These are phyloP conservation scores for Zoroaster sp. DNA, from an alignment of 53 echinoderm and acorn worm genomes.

Conservation along the genomic window DNA sequence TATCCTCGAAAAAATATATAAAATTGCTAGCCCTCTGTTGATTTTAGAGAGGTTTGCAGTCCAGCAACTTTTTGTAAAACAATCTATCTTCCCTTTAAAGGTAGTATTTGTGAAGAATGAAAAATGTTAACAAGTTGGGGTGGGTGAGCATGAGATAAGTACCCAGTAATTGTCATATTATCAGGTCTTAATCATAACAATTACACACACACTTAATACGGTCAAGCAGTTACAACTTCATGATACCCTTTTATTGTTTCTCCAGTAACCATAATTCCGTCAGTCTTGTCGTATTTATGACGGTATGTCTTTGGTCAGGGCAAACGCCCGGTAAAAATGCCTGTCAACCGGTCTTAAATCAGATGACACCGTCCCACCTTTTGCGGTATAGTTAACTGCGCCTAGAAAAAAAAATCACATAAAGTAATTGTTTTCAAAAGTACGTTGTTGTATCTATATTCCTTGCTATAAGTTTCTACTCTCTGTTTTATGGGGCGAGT, in stretches of 20 bases:
- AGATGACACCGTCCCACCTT: background rate
- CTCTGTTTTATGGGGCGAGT: background rate
- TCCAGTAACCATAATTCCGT: background rate
- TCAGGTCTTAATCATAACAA: background rate
- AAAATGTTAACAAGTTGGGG: background rate
- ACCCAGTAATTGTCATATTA: background rate
- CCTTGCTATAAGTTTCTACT: background rate
- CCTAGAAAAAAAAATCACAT: constrained; percentile 27
- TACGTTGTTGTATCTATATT: background rate
- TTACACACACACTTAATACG: background rate
- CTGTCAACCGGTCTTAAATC: constrained; percentile 25
- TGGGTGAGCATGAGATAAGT: background rate
- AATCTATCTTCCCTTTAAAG: too few species aligned
- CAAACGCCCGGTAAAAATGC: constrained; percentile 7
- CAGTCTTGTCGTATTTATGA: constrained; percentile 30
- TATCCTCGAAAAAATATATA: too few species aligned
- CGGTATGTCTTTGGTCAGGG: constrained; percentile 38
- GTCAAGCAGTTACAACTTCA: background rate
- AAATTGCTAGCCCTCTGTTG: too few species aligned
- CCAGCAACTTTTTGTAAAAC: too few species aligned
- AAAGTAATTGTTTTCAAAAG: background rate
- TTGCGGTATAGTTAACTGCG: background rate
- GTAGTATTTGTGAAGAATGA: background rate
- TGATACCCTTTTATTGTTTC: background rate
- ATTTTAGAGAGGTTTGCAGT: too few species aligned